Base-by-base conservation (phyloP, 1,140 invertebrate genomes). In the Acromyrmex charruanus region DNA sequence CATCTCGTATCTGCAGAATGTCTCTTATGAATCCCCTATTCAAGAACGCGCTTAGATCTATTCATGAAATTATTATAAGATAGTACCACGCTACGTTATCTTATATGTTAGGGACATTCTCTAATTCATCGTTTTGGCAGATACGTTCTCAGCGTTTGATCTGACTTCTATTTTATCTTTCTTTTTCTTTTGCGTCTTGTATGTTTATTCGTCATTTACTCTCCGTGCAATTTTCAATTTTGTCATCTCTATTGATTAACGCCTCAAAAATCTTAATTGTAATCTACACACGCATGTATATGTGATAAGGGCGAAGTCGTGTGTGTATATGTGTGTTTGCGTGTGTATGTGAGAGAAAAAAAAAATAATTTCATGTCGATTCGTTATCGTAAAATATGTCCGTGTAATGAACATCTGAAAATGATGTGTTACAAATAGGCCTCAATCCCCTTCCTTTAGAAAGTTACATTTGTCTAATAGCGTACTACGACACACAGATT, bases 391-490 rank as follows among this genome's bases (percentile, higher is more conserved):
- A 91, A 77, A 91, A 93, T 89, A 89, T 21, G 75, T 90, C 77
- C 86, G 87, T 82, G 77, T 91, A 44, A 74, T 68, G 65, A 68
- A 68, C 65, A 68, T 82, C 72, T 18, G 90, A 89, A 88, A 90
- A 88, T 87, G 39, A 88, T 91, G 77, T 89, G 89, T 93, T 91
- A 91, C 91, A 93, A 93, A 92, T 90, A 93, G 91, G 89, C 86
- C 90, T 92, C 91, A 92, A 58, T 7, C 81, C 89, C 77, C 87
- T 88, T 89, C 88, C 79, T 92, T 88, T 91, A 93, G 91, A 93
- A 92, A 93, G 80, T 94, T 94, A 92, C 90, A 92, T 92, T 92
- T 77, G 90, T 87, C 81, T 93, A 90, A 93, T 93, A 93, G 87
- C 92, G 89, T 93, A 90, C 90, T 93, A 94, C 89, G 91, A 92